Base-by-base conservation (phyloP, 1,140 invertebrate genomes). In the Berghia stephanieae region DNA sequence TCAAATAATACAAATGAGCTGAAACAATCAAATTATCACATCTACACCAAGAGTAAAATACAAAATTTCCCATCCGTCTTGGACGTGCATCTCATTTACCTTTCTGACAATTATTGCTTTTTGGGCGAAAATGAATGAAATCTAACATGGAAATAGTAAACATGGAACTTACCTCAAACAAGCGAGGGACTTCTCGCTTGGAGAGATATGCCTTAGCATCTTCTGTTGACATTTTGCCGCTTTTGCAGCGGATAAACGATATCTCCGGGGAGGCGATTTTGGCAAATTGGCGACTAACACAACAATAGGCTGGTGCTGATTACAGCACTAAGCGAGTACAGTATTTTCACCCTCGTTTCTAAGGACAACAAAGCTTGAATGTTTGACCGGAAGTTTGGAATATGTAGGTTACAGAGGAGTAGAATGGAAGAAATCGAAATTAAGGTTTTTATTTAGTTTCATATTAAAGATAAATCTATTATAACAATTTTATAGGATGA, bases 141-240 rank as follows among this genome's bases (percentile, higher is more conserved):
- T n/a, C n/a, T n/a, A n/a, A n/a, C n/a, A n/a, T n/a, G n/a, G n/a
- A n/a, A n/a, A n/a, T n/a, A n/a, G n/a, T n/a, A n/a, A n/a, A n/a
- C n/a, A n/a, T n/a, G n/a, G n/a, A n/a, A 69, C 82, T 83, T 80
- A 89, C 88, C 83, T 90, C 89, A 83, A 90, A 89, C 43, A 90
- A 82, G 71, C 86, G 85, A 69, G 89, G 88, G 36, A 90, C 86
- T 72, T 89, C 83, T 77, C 87, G 81, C 73, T 83, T 85, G 44
- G 88, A 80, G 36, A 90, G 81, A 78, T 90, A 90, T 16, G 83
- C 79, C 78, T 89, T 90, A 21, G 89, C 88, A 83, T 89, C 88
- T 73, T 87, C 85, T 46, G 85, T 86, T 66, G 84, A 86, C 86
- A 88, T 87, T 57, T 87, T 88, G 79, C 86, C 86, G 82, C 83